Evolutionary conservation across 2,888 invertebrate genomes (phyloP), one percentile per base, ranked within the genome.

Genomic region (Azorinus chamasolen): DNA sequence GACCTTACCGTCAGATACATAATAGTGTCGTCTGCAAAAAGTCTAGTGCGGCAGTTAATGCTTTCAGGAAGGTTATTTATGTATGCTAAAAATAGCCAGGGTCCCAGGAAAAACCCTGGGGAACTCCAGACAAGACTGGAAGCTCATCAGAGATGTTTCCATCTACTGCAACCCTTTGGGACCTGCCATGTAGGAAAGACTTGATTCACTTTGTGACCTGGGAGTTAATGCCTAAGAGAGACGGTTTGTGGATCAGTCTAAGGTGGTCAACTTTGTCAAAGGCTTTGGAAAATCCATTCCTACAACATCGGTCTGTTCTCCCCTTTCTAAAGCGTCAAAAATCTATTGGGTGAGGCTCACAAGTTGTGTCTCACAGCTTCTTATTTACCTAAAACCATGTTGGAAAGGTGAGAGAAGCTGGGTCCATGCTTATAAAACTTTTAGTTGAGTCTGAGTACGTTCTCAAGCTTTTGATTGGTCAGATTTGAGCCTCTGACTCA

Each of bases 361-460:
- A 4, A 63, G 59, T 46, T 75, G 74, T 2, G 74, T 64, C 22
- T 69, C 53, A 51, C 74, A 75, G 27, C 57, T 62, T n/a, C 46
- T 53, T 48, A 64, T 70, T 10, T 69, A 65, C 16, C 65, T 14
- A 37, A 66, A 73, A 6, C 73, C 73, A 55, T 61, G 73, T 39
- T 66, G 54, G 16, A 50, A 53, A 2, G 27, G 50, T 14, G 22
- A 50, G 14, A 70, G 59, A 0, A 69, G 24, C 14, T 62, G 18
- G n/a, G n/a, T n/a, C n/a, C n/a, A n/a, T n/a, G n/a, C n/a, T n/a
- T n/a, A n/a, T n/a, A n/a, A n/a, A n/a, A n/a, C n/a, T n/a, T n/a
- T n/a, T n/a, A n/a, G n/a, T n/a, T n/a, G n/a, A n/a, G n/a, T n/a
- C n/a, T n/a, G n/a, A n/a, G n/a, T n/a, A n/a, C n/a, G n/a, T n/a